Base-by-base conservation (phyloP, 30 jellyfish, hydroid and myxozoan genomes). In the Sanderia malayensis region DNA sequence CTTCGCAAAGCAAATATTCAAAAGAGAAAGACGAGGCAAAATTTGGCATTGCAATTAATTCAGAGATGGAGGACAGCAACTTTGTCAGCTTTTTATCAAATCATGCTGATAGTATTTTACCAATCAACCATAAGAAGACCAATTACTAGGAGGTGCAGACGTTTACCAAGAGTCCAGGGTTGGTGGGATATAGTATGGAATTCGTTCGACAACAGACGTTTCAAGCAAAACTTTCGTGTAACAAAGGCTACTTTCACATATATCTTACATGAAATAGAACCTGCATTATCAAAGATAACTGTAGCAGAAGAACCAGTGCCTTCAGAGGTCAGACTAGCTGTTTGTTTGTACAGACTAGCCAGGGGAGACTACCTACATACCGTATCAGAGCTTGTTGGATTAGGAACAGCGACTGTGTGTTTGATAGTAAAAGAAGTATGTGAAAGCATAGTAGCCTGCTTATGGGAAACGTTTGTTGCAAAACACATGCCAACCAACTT, bases 361-460 rank as follows among this genome's bases (percentile, higher is more conserved):
- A 47, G 86, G 66, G 86, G 86, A 3, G 86, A 73, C 66, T 73
- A 73, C 31, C 71, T 53, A 25, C 86, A 73, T 44, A 73, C 86
- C 28, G 61, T 73, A 13, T 31, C 74, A 73, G 86, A 73, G 49
- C 70, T 73, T 76, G 86, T 58, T 11, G 86, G 86, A 11, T 58
- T 73, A 27, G 86, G 86, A 4, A 73, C 76, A 37, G 70, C 86
- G 19, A 73, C 86, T 30, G 86, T 73, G 44, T 73, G 74, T 18
- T 46, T 58, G 67, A 73, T 73, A 23, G 71, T 53, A 23, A 57
- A 73, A n/a, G 74, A 73, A 73, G 86, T 73, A 15, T 46, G 60
- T 34, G 78, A 73, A 13, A 46, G 61, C 64, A 26, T 73, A 29
- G 86, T 73, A 7, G 31, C 66, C 2, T 73, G 86, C 76, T 31